Conservation (phyloP, 2,888 invertebrate genomes). For the Lottia scabra region DNA sequence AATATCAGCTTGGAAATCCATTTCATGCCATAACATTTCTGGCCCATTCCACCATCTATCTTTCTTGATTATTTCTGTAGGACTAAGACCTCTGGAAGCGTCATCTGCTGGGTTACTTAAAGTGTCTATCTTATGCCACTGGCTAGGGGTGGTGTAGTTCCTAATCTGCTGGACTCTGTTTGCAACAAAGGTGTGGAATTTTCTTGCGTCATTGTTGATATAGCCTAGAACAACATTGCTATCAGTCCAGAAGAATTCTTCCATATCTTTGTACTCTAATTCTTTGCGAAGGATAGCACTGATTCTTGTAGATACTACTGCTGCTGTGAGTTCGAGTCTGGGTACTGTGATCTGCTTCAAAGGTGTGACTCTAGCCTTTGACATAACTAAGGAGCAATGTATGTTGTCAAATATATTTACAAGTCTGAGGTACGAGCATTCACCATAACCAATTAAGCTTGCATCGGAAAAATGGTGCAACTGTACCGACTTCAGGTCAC, state of each 20-base stretch:
- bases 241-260: neutral
- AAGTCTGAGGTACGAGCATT: constrained; percentile 9
- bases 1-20: no score
- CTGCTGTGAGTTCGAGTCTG: constrained; percentile 31
- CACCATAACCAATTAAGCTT: constrained; percentile 6
- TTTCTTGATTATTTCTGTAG: constrained; percentile 11
- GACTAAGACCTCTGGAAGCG: constrained; percentile 27
- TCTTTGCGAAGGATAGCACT: constrained; percentile 8
- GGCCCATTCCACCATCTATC: constrained; percentile 27
- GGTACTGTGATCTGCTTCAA: constrained; percentile 30
- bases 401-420: constrained; percentile 3
- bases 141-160: constrained; percentile 12
- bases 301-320: constrained; percentile 18
- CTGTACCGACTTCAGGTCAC: neutral
- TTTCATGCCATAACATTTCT: constrained; percentile 18
- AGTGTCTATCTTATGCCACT: constrained; percentile 29
- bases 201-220: neutral
- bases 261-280: neutral
- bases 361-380: constrained; percentile 24
- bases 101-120: constrained; percentile 30
- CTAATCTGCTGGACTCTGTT: constrained; percentile 28
- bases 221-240: neutral
- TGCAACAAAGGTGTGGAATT: constrained; percentile 29
- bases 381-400: constrained; percentile 14
- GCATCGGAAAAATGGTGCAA: constrained; percentile 22